Evolutionary conservation across 2,888 invertebrate species (phyloP).

Genomic region (Cantharis rufa): DNA sequence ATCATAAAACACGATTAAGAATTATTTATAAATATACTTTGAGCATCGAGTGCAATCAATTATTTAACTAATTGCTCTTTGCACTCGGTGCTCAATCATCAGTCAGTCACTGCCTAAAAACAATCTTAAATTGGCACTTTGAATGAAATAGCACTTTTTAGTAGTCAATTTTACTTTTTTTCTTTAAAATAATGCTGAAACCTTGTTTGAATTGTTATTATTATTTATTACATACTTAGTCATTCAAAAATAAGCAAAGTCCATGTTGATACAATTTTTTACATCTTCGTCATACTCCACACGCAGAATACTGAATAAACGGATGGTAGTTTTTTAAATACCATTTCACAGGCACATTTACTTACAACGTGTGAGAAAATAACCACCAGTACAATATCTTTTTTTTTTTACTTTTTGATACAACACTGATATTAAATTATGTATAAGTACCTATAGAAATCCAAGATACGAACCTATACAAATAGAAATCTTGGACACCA

Average conservation of each 20-base stretch:
- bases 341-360: constrained; percentile 51
- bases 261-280: constrained; percentile 27
- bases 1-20: constrained; percentile 46
- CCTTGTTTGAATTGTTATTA: constrained; percentile 25
- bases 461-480: constrained; percentile 1
- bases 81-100: constrained; percentile 11
- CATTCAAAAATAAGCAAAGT: constrained; percentile 22
- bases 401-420: constrained; percentile 38
- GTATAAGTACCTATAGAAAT: constrained; percentile 34
- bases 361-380: constrained; percentile 43
- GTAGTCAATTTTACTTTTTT: constrained; percentile 29
- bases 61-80: not conserved
- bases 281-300: constrained; percentile 41
- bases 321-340: constrained; percentile 46
- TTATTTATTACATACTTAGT: not conserved
- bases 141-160: constrained; percentile 54
- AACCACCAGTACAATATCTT: constrained; percentile 45
- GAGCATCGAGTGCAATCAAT: constrained; percentile 20
- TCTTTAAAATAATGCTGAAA: constrained; percentile 40
- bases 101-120: constrained; percentile 43
- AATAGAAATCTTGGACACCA: constrained; percentile 39
- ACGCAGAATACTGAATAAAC: constrained; percentile 51
- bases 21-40: constrained; percentile 20
- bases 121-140: constrained; percentile 56
- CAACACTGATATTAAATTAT: constrained; percentile 49